phyloP scores from a whole-genome alignment of 2,113 vertebrate species.

The Engraulis encrasicolus region DNA sequence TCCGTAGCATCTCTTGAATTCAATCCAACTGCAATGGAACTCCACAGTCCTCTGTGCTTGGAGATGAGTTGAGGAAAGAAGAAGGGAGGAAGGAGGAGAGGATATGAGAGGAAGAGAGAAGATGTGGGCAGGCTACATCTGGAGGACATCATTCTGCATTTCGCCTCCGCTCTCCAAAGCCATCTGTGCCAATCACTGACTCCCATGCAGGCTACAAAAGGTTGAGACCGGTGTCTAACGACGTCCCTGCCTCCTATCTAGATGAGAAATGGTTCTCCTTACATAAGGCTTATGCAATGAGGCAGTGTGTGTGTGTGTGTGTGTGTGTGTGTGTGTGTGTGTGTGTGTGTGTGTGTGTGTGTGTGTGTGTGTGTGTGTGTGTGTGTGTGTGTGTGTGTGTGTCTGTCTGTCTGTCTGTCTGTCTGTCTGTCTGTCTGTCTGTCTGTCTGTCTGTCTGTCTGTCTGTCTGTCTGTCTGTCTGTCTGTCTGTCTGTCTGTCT shows the following conservation, averaged over 20 bases:
- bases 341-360: not conserved
- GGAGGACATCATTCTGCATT: too few relatives aligned
- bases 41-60: not conserved
- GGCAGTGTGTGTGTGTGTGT: not conserved
- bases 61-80: too few relatives aligned
- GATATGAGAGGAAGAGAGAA: not conserved
- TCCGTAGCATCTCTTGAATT: too few relatives aligned
- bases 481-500: too few relatives aligned
- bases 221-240: conserved; percentile 38
- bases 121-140: not conserved
- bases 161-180: not conserved
- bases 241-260: conserved; percentile 37
- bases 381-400: too few relatives aligned
- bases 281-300: conserved; percentile 56
- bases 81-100: not conserved
- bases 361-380: not conserved
- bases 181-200: not conserved
- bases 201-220: not conserved
- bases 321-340: too few relatives aligned
- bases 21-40: not conserved
- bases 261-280: conserved; percentile 50
- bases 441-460: not conserved
- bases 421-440: not conserved
- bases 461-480: not conserved
- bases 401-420: too few relatives aligned